Evolutionary conservation across 2,888 invertebrate species (phyloP).

Genomic region (Oligia strigilis): DNA sequence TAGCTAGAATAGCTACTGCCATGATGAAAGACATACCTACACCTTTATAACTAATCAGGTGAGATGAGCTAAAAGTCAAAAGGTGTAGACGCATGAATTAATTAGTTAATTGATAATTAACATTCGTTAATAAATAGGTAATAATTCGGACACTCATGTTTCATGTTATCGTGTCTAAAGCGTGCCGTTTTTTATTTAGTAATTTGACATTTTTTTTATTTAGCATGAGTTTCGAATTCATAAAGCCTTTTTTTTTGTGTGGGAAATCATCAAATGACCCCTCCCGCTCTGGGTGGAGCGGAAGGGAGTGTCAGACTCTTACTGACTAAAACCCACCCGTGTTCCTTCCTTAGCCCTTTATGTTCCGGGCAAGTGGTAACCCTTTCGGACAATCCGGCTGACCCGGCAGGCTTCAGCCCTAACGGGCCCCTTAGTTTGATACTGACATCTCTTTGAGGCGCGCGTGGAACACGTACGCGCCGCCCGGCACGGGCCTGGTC

Average conservation of each 20-base stretch:
- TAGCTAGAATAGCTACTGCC: neutral
- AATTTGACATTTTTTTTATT: neutral
- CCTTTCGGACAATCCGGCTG: no score
- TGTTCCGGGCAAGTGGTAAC: no score
- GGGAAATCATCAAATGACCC: no score
- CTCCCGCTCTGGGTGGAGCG: no score
- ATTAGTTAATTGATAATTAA: slow-evolving; percentile 8
- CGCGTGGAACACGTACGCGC: no score
- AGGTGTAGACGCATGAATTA: slow-evolving; percentile 7
- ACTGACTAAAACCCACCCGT: no score
- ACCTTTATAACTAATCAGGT: neutral
- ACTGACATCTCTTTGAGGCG: no score
- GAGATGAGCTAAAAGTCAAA: slow-evolving; percentile 4
- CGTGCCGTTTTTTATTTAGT: slow-evolving; percentile 28
- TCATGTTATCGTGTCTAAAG: slow-evolving; percentile 34
- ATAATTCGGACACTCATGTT: slow-evolving; percentile 24
- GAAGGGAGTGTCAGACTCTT: no score
- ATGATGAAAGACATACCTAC: neutral
- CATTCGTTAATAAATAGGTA: slow-evolving; percentile 1
- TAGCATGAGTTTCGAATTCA: neutral
- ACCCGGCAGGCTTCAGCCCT: no score
- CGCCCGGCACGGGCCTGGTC: no score
- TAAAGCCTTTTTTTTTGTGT: neutral
- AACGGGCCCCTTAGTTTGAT: no score
- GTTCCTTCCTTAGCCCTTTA: no score